phyloP scores from a whole-genome alignment of 2,113 vertebrate species.

The Podocnemis expansa region DNA sequence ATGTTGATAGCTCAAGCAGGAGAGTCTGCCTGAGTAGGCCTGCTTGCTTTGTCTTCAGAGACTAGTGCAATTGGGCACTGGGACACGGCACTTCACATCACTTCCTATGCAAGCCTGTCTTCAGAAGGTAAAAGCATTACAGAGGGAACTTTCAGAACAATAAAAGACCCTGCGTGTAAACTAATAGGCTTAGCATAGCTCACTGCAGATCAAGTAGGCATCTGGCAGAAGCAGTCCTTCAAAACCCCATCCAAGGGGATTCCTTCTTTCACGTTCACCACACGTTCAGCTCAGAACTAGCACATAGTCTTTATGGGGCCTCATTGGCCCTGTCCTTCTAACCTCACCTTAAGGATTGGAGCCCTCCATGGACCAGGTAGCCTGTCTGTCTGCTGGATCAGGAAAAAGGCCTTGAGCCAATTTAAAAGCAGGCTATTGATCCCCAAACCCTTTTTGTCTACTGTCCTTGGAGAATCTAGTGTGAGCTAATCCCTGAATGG shows the following conservation, averaged over 20 bases:
- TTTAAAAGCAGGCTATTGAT: neutral
- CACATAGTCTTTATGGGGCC: neutral
- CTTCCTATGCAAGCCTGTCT: neutral
- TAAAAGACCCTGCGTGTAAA: neutral
- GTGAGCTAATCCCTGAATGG: neutral
- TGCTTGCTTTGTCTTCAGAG: neutral
- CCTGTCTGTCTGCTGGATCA: neutral
- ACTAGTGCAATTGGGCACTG: neutral
- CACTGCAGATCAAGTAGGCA: neutral
- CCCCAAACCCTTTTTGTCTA: neutral
- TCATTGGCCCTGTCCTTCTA: neutral
- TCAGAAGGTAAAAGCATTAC: neutral
- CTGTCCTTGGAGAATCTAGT: neutral
- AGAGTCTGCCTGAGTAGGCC: neutral
- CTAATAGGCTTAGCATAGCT: neutral
- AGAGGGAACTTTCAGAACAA: neutral
- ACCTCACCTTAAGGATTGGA: neutral
- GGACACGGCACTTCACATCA: neutral
- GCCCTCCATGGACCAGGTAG: neutral
- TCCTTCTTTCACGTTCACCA: neutral
- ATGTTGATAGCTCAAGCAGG: neutral
- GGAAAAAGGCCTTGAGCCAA: neutral
- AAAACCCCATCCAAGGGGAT: neutral
- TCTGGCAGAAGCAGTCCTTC: neutral
- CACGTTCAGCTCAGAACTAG: neutral